phyloP scores from a whole-genome alignment of 2,113 vertebrate genomes.

The Pteronura brasiliensis region DNA sequence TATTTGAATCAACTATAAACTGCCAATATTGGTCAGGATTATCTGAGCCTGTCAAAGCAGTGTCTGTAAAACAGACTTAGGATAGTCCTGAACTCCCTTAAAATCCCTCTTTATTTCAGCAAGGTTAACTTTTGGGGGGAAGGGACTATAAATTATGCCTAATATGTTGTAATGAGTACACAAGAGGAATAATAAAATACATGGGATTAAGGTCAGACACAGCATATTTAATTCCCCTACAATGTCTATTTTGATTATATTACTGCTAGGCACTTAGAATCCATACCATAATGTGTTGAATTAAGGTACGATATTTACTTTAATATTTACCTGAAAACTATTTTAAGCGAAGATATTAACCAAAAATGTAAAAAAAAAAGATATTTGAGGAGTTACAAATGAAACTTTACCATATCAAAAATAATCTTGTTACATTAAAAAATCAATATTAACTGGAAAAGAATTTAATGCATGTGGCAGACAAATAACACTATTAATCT shows the following conservation, averaged over 20 bases:
- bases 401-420: neutral
- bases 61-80: neutral
- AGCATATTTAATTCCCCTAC: neutral
- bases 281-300: neutral
- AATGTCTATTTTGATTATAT: neutral
- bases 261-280: neutral
- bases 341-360: neutral
- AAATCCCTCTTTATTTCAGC: neutral
- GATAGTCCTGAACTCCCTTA: neutral
- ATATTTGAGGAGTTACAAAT: neutral
- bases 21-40: neutral
- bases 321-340: neutral
- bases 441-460: constrained; percentile 11
- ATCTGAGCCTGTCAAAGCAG: neutral
- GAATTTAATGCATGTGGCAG: neutral
- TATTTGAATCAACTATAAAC: neutral
- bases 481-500: neutral
- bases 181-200: constrained; percentile 1
- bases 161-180: neutral
- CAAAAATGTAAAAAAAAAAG: neutral
- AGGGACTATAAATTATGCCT: neutral
- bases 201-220: neutral
- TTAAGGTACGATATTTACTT: neutral
- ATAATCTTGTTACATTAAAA: constrained; percentile 25
- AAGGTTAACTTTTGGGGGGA: neutral